Percentiles rank a stretch among this genome's conserved stretches.
Evolutionary conservation across 2,797 vertebrate species (phyloP).

Genomic region (Potorous gilbertii): DNA sequence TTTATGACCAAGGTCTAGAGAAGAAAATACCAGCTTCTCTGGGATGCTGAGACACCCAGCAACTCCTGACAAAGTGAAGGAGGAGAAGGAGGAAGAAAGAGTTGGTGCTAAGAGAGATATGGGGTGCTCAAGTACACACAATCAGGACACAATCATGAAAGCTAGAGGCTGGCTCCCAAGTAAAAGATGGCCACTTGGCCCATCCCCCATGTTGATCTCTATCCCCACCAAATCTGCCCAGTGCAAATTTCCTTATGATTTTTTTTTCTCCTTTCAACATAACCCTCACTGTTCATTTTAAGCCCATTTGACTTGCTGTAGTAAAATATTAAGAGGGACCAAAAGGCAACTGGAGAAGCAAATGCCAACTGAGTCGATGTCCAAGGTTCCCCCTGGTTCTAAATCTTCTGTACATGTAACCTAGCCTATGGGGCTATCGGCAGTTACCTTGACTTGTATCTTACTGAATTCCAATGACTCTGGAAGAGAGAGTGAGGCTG

Average conservation of each 20-base stretch:
- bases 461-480: not conserved
- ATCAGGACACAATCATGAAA: not conserved
- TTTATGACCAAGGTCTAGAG: not conserved
- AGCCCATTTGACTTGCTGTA: not conserved
- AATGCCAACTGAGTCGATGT: not conserved
- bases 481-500: not conserved
- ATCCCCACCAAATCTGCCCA: not conserved
- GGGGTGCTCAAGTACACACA: too few relatives aligned
- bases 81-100: not conserved
- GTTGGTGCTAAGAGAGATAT: not conserved
- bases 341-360: not conserved
- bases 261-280: not conserved
- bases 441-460: not conserved
- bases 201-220: not conserved
- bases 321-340: not conserved
- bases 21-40: not conserved
- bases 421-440: not conserved
- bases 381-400: not conserved
- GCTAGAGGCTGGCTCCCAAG: not conserved
- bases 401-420: not conserved
- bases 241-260: not conserved
- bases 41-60: not conserved
- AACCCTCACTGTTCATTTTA: not conserved
- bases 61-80: not conserved
- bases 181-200: too few relatives aligned